Conservation (phyloP, 2,888 invertebrate species). For the Argyresthia albistria region DNA sequence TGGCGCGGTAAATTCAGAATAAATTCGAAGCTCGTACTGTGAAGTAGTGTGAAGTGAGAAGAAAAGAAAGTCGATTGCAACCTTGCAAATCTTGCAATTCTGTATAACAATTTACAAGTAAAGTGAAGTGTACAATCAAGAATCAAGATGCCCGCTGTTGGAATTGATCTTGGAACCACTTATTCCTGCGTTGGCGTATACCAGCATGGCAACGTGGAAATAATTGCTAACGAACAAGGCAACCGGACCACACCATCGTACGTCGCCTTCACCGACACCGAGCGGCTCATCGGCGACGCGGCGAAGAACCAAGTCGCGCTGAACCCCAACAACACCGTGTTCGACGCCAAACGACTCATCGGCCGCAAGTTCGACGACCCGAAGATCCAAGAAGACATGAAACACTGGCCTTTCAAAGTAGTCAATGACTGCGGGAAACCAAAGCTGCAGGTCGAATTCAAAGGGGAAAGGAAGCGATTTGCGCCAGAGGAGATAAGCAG, state of each 20-base stretch:
- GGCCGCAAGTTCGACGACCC: conserved; percentile 80
- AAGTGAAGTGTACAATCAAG: conserved; percentile 2
- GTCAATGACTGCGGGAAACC: background rate
- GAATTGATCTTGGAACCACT: background rate
- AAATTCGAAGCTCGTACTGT: background rate
- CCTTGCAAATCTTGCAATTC: background rate
- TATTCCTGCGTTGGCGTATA: background rate
- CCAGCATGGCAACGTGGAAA: background rate
- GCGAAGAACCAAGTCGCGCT: conserved; percentile 78
- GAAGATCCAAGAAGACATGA: conserved; percentile 80
- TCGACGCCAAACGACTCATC: conserved; percentile 82
- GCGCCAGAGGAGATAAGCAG: background rate
- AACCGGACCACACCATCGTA: background rate
- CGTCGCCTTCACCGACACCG: background rate
- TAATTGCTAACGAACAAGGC: background rate
- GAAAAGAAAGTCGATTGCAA: conserved; percentile 9
- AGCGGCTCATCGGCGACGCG: conserved; percentile 65
- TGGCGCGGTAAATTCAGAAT: conserved; percentile 11
- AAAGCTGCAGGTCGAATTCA: background rate
- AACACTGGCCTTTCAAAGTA: conserved; percentile 80
- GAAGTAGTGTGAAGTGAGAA: background rate
- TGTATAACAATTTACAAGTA: background rate
- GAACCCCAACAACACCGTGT: conserved; percentile 78
- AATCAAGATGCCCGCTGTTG: background rate
- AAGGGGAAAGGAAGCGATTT: background rate